Conservation (phyloP, 2,113 vertebrate genomes). For the Leptobrachium ailaonicum region DNA sequence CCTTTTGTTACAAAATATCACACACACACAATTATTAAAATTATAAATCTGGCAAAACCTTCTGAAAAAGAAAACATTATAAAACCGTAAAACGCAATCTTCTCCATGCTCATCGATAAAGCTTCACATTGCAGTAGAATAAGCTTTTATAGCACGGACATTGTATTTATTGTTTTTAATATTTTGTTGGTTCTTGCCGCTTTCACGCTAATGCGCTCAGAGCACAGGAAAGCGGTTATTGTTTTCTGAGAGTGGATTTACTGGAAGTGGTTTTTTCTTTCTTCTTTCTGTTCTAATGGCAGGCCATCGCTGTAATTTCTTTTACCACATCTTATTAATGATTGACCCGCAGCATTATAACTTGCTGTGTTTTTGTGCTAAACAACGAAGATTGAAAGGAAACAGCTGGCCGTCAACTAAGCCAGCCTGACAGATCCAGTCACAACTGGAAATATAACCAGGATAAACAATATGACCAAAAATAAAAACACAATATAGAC, state of each 20-base stretch:
- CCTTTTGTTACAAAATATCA: too few relatives aligned
- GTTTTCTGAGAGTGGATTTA: not conserved
- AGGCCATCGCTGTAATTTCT: not conserved
- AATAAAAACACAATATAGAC: too few relatives aligned
- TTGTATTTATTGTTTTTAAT: not conserved
- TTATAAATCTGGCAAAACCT: too few relatives aligned
- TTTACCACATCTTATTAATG: not conserved
- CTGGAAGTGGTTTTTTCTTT: not conserved
- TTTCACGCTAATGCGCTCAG: not conserved
- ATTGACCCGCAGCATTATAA: not conserved
- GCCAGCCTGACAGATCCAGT: not conserved
- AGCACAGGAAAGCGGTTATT: too few relatives aligned
- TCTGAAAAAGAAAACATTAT: too few relatives aligned
- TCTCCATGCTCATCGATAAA: too few relatives aligned
- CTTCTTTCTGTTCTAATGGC: not conserved
- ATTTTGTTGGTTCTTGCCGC: not conserved
- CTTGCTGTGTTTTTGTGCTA: not conserved
- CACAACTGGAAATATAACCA: not conserved
- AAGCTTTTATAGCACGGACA: not conserved
- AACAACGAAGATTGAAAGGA: not conserved
- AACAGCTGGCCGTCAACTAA: conserved; percentile 1
- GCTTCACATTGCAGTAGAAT: not conserved
- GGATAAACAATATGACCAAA: too few relatives aligned
- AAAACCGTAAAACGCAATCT: too few relatives aligned
- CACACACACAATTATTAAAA: too few relatives aligned